Evolutionary conservation across 2,113 vertebrate species (phyloP), one percentile per base, ranked within the genome.

Genomic region (Prinia subflava): DNA sequence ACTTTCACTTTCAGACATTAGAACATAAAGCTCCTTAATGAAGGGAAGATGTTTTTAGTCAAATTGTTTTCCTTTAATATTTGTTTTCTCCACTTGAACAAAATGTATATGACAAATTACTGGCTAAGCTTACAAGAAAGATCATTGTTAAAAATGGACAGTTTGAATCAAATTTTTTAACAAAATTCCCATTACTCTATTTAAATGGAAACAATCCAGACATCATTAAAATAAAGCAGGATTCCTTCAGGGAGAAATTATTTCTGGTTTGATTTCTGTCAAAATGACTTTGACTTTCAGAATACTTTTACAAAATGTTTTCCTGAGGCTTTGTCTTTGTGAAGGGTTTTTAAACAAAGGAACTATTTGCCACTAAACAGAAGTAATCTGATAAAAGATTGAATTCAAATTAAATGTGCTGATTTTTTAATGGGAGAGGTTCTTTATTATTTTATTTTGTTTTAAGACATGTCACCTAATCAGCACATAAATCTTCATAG

Each of bases 211-310:
- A 96, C 97, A 96, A 94, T 97, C 89, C 44, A 90, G 97, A 97
- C 96, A n/a, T 97, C 97, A 96, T 97, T 98, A 97, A 97, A 94
- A 96, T 94, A 91, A 98, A 96, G 94, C 88, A 95, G 87, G 97
- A 97, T 97, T 97, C 97, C 97, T 98, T 98, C 95, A 86, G 97
- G 97, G 98, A 98, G 96, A 98, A 97, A 98, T 98, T 97, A 98
- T 96, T 98, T 97, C 96, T 97, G 90, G 74, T 97, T 97, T 97
- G 97, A 97, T 97, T 98, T 98, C 96, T 98, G 97, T 97, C 97
- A 97, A 97, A 97, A 98, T 96, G 96, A 96, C 97, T 98, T 97
- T 97, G 97, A 98, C 97, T 98, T 98, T 98, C 97, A 96, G 85
- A 97, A 94, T 92, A 84, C 94, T 95, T 96, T 80, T 91, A 97